These are phyloP conservation scores for Phenacoccus solenopsis DNA, from an alignment of 1,140 invertebrate genomes.

Conservation along the genomic window DNA sequence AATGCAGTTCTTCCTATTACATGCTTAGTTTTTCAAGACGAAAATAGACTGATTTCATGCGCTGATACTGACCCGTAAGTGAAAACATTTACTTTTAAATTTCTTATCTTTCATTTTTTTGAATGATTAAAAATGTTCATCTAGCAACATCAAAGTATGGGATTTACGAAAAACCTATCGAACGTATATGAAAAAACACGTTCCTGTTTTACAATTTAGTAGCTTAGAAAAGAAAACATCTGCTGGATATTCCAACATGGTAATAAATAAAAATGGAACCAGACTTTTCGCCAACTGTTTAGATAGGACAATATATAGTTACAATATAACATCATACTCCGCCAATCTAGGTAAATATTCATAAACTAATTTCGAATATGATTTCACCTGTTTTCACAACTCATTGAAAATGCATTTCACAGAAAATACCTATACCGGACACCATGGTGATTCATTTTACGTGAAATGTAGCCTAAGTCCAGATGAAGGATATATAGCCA, in stretches of 20 bases:
- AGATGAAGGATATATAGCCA: not conserved
- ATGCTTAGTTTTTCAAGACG: not conserved
- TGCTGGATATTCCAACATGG: not conserved
- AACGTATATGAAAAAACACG: not conserved
- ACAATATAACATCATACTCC: not conserved
- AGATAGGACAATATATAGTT: not conserved
- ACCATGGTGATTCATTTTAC: not conserved
- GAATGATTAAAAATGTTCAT: not conserved
- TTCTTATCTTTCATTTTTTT: not conserved
- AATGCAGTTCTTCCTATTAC: not conserved
- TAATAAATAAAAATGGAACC: not conserved
- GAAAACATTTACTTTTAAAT: not conserved
- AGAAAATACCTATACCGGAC: not conserved
- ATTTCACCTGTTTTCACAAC: not conserved
- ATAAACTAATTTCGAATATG: not conserved
- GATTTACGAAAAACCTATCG: constrained; percentile 1
- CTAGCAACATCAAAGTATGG: not conserved
- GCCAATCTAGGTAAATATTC: not conserved
- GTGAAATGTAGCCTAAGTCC: not conserved
- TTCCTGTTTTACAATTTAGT: not conserved
- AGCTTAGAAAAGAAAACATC: not conserved
- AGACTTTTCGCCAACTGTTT: not conserved
- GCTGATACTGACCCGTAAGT: not conserved
- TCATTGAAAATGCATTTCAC: not conserved
- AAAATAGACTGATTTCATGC: not conserved